These are phyloP conservation scores for Colletes gigas DNA, from an alignment of 1,140 invertebrate species.

Conservation along the genomic window DNA sequence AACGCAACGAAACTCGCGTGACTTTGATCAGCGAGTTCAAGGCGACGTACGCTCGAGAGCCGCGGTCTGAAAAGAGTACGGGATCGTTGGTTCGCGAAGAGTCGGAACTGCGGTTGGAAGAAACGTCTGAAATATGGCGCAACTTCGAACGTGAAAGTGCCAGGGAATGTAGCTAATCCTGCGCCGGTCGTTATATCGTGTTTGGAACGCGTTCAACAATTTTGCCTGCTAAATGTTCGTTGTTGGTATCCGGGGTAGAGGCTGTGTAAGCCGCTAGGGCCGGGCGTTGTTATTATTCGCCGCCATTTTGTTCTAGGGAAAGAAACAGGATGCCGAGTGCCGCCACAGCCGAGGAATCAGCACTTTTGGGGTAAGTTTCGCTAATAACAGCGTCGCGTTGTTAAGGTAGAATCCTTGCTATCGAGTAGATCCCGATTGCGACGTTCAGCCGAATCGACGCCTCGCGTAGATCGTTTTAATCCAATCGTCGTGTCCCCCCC, in stretches of 20 bases:
- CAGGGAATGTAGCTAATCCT: not conserved
- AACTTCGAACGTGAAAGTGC: not conserved
- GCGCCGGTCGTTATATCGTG: not conserved
- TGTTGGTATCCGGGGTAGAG: constrained; percentile 34
- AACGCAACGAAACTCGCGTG: not conserved
- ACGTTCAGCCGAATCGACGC: not conserved
- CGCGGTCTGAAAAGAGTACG: too few species aligned
- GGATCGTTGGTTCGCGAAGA: too few species aligned
- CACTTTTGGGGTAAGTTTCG: constrained; percentile 86
- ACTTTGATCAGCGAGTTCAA: not conserved
- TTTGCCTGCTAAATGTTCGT: constrained; percentile 22
- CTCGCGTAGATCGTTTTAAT: constrained; percentile 10
- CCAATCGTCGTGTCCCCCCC: not conserved
- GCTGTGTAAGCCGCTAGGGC: constrained; percentile 69
- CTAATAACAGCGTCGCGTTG: not conserved
- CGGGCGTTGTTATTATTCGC: constrained; percentile 78
- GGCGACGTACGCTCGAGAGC: not conserved
- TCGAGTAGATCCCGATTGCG: not conserved
- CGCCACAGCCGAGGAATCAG: constrained; percentile 86
- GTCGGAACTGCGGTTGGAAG: not conserved
- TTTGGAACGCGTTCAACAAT: constrained; percentile 7
- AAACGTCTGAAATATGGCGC: too few species aligned
- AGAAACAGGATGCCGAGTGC: constrained; percentile 85
- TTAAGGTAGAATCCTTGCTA: not conserved
- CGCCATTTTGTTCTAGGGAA: constrained; percentile 83